Base-by-base conservation (phyloP, 2,888 invertebrate species). In the Drosophila histrio region DNA sequence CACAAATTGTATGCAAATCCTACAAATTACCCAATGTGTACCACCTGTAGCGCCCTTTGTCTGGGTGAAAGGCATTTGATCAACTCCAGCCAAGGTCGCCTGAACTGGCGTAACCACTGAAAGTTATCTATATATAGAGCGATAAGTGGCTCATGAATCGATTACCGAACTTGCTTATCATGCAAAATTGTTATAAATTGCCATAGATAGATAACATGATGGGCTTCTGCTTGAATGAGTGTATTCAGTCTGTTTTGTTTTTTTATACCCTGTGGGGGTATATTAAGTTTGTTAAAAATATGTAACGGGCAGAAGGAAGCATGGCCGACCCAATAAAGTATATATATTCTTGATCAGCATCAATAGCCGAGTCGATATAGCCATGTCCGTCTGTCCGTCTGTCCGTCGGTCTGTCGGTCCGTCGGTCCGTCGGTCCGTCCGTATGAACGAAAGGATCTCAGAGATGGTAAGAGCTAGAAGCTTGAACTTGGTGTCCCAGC, bases 131-230 rank as follows among this genome's bases (percentile, higher is more conserved):
- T 53, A 9, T 39, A 39, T 22, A 30, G 19, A 36, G 38, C 15
- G 53, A 64, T 64, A 64, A 65, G 46, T 60, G 60, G 34, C 49
- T 60, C 64, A 53, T 65, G 60, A 65, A 49, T 53, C 46, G 58
- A 50, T 57, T 64, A 53, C 46, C 64, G 47, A 47, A 65, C 46
- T 41, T 8, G 15, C 19, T 65, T 65, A 65, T 65, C 64, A 60
- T 53, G 64, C 64, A 30, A 65, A 65, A 53, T 60, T 60, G 64
- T 65, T 39, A 60, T 65, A 65, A 65, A 65, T 60, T 54, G 50
- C 32, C 39, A 63, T 47, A 34, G 60, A 65, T 65, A 65, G 32
- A 32, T 32, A 32, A 13, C 13, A n/a, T 44, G 47, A 53, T 49
- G 41, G 39, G 39, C 26, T 59, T 52, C 17, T 2, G 30, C 1